phyloP scores from a whole-genome alignment of 2,113 vertebrate genomes.

The Triplophysa tibetana region DNA sequence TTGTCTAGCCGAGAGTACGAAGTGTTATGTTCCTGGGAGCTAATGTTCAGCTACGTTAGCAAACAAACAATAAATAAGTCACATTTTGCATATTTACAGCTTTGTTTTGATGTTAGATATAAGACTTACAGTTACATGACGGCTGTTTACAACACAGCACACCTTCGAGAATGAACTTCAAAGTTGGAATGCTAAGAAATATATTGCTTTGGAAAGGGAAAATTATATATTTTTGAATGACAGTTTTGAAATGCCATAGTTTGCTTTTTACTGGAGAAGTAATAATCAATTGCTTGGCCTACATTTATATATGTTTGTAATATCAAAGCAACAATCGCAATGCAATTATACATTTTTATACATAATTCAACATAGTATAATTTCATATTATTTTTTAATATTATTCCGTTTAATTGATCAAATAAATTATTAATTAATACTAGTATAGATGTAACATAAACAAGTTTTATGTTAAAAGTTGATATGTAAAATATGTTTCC shows the following conservation, averaged over 20 bases:
- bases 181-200: background rate
- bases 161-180: too few species aligned
- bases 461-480: too few species aligned
- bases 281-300: background rate
- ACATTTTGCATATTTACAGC: background rate
- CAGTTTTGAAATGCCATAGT: too few species aligned
- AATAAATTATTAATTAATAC: background rate
- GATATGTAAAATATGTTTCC: too few species aligned
- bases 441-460: too few species aligned
- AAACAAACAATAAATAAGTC: background rate
- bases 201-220: background rate
- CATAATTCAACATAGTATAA: too few species aligned
- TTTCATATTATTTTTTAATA: background rate
- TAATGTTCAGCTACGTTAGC: conserved; percentile 1
- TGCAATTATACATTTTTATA: too few species aligned
- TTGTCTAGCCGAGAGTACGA: background rate
- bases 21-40: background rate
- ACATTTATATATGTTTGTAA: background rate
- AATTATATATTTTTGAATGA: too few species aligned
- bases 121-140: background rate
- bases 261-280: too few species aligned
- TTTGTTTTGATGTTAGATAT: background rate
- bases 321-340: too few species aligned
- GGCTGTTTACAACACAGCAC: background rate
- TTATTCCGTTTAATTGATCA: background rate